Conservation (phyloP, 2,888 invertebrate species). For the Anaspis maculata region DNA sequence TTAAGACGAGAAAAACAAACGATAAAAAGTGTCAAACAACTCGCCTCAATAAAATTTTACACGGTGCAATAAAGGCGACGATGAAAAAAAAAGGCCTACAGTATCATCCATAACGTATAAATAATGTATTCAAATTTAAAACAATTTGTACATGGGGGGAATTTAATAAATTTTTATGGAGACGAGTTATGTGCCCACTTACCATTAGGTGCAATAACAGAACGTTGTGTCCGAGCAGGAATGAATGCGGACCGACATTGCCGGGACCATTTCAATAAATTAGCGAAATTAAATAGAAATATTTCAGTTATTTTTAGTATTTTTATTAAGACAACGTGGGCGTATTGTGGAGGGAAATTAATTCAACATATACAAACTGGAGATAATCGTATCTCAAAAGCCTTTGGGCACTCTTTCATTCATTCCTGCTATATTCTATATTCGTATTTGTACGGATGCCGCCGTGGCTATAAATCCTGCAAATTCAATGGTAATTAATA, state of each 20-base stretch:
- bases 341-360: conserved; percentile 12
- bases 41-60: conserved; percentile 11
- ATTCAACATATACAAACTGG: conserved; percentile 8
- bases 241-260: conserved; percentile 11
- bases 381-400: conserved; percentile 7
- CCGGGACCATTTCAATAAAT: conserved; percentile 14
- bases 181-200: conserved; percentile 11
- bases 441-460: neutral
- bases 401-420: neutral
- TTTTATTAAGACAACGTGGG: conserved; percentile 10
- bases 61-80: too few relatives aligned
- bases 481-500: too few relatives aligned
- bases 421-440: neutral
- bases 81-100: conserved; percentile 7
- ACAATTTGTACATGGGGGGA: conserved; percentile 13
- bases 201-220: conserved; percentile 15
- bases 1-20: too few relatives aligned
- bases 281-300: conserved; percentile 17
- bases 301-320: conserved; percentile 12
- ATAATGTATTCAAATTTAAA: conserved; percentile 16
- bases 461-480: too few relatives aligned
- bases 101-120: conserved; percentile 2
- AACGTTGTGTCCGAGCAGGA: conserved; percentile 11
- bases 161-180: conserved; percentile 14
- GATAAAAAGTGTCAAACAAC: neutral